Evolutionary conservation across 2,113 vertebrate species (phyloP).

Genomic region (Aspiorhynchus laticeps): DNA sequence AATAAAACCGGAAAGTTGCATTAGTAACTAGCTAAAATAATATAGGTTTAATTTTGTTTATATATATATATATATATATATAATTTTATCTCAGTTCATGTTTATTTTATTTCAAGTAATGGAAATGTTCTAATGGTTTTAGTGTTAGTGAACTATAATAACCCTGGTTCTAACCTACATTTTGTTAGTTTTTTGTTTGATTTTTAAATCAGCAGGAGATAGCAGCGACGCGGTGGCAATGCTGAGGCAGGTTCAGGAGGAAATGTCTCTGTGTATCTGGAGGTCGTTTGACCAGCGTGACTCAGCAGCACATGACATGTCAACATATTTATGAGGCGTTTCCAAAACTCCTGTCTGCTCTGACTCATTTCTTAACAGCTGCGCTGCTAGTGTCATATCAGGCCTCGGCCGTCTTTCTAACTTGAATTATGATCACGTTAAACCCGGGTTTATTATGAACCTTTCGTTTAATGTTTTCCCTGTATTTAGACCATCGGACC

Average conservation of each 20-base stretch:
- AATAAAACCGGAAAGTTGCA: not conserved
- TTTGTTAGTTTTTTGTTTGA: not conserved
- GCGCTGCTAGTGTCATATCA: not conserved
- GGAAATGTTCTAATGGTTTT: not conserved
- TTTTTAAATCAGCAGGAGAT: not conserved
- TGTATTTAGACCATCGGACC: constrained; percentile 1
- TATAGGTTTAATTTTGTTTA: too few species aligned
- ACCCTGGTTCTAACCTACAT: not conserved
- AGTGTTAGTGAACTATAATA: not conserved
- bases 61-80: too few species aligned
- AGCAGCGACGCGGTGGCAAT: not conserved
- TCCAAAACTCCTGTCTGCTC: constrained; percentile 45
- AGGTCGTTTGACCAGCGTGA: constrained; percentile 12
- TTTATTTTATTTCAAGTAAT: not conserved
- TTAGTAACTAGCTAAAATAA: not conserved
- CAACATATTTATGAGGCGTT: constrained; percentile 44
- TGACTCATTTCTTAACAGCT: constrained; percentile 49
- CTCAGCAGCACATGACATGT: constrained; percentile 36
- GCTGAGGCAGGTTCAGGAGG: not conserved
- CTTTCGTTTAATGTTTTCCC: constrained; percentile 13
- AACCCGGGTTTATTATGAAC: constrained; percentile 14
- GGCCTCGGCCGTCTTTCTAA: not conserved
- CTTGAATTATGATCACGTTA: not conserved
- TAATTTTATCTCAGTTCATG: not conserved
- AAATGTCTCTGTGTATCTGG: not conserved